Base-by-base conservation (phyloP, 2,888 invertebrate genomes). In the Boloria euphrosyne region DNA sequence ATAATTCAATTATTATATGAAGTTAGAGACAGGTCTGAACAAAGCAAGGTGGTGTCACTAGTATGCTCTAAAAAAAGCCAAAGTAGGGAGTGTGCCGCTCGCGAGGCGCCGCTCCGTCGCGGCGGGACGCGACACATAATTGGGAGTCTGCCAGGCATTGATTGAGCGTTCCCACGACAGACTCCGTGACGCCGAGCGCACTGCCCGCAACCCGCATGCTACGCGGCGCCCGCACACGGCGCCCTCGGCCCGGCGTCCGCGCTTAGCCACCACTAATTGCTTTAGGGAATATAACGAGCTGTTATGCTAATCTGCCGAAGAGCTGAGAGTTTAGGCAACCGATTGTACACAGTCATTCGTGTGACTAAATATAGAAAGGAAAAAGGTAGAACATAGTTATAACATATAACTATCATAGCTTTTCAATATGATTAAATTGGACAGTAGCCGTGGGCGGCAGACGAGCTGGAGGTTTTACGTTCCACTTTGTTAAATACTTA, bases 131-230 rank as follows among this genome's bases (percentile, higher is more conserved):
- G 47, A 76, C 72, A 74, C 62, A 60, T 66, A 67, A 43, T 73
- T 86, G 87, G 87, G 80, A 66, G 73, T 67, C 68, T 85, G 87
- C 86, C 87, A 86, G 80, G 75, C 75, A 83, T 85, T 85, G 84
- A 86, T 86, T 84, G 84, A 76, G 59, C 67, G 52, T 52, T 38
- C 31, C 31, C 31, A 38, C 43, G 50, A 47, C 54, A 66, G 69
- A 67, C 70, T 65, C 64, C 71, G 71, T 71, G 70, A 68, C 70
- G 63, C 58, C 38, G 27, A 27, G 10, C 50, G 50, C n/a, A n/a
- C n/a, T n/a, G n/a, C n/a, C n/a, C n/a, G n/a, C n/a, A n/a, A n/a
- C n/a, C n/a, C n/a, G n/a, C 43, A 51, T 57, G 50, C 62, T 66
- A 52, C 16, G 13, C 13, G 17, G 5, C 44, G 1, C 22, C 22